Evolutionary conservation across 2,113 vertebrate genomes (phyloP).

Genomic region (Neomonachus schauinslandi): DNA sequence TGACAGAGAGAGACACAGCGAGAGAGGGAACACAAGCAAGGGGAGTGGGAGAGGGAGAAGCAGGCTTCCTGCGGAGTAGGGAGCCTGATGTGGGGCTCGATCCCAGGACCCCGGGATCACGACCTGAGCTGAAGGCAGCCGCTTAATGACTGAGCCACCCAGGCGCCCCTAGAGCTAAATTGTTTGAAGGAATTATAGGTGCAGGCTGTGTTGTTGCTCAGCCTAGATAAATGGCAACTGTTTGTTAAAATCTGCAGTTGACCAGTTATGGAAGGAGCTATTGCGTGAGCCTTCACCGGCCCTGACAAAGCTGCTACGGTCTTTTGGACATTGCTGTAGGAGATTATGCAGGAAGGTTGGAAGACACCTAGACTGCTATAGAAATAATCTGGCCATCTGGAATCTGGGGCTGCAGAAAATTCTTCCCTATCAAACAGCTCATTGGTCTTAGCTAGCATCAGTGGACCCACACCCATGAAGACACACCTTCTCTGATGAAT

Average conservation of each 20-base stretch:
- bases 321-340: slow-evolving; percentile 84
- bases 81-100: too few species aligned
- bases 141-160: too few species aligned
- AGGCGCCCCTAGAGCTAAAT: too few species aligned
- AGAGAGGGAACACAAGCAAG: too few species aligned
- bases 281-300: slow-evolving; percentile 91
- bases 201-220: slow-evolving; percentile 86
- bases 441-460: slow-evolving; percentile 89
- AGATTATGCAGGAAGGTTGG: slow-evolving; percentile 83
- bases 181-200: slow-evolving; percentile 87
- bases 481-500: slow-evolving; percentile 90
- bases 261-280: slow-evolving; percentile 89
- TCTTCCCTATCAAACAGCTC: slow-evolving; percentile 90
- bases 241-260: slow-evolving; percentile 87
- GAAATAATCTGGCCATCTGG: slow-evolving; percentile 93
- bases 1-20: too few species aligned
- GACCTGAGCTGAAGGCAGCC: too few species aligned
- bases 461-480: slow-evolving; percentile 91
- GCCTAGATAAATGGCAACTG: slow-evolving; percentile 90
- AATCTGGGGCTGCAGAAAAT: slow-evolving; percentile 88
- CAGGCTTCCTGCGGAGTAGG: too few species aligned
- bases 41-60: too few species aligned
- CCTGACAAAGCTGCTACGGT: slow-evolving; percentile 89
- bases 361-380: slow-evolving; percentile 91
- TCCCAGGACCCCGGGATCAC: too few species aligned